These are phyloP conservation scores for Regulus satrapa DNA, from an alignment of 2,113 vertebrate species.

Conservation along the genomic window DNA sequence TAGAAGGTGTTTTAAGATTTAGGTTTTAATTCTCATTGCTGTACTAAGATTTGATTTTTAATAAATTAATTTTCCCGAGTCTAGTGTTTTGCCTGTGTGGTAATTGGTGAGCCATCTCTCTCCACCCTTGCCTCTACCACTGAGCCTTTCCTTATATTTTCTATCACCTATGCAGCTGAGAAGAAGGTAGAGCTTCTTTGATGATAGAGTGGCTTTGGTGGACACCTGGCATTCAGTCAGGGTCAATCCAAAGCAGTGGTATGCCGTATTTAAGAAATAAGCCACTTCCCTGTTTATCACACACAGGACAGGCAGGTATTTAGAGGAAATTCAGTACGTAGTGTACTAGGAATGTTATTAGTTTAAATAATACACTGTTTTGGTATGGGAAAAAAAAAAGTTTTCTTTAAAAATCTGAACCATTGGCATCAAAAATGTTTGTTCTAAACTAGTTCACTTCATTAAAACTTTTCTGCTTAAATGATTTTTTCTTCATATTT, in stretches of 20 bases:
- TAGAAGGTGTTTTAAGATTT: not conserved
- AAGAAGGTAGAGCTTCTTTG: too few relatives aligned
- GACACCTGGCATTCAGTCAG: not conserved
- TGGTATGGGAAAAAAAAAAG: not conserved
- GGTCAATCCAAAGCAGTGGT: not conserved
- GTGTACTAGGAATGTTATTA: not conserved
- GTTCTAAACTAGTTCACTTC: not conserved
- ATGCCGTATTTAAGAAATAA: not conserved
- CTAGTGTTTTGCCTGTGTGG: accelerated
- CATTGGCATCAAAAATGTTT: not conserved
- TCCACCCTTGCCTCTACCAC: not conserved
- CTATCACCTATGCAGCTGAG: not conserved
- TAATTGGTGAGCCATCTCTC: not conserved
- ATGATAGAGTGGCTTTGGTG: not conserved
- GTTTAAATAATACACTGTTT: not conserved
- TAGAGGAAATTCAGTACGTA: not conserved
- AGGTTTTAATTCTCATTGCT: not conserved
- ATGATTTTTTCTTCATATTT: not conserved
- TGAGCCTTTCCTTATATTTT: not conserved
- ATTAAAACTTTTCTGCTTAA: not conserved
- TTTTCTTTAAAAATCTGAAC: not conserved
- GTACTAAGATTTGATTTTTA: not conserved
- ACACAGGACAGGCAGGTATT: not conserved
- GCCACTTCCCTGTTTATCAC: not conserved
- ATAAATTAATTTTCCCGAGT: not conserved